Evolutionary conservation across 2,888 invertebrate genomes (phyloP), one percentile per base, ranked within the genome.

Genomic region (Odontomyia ornata): DNA sequence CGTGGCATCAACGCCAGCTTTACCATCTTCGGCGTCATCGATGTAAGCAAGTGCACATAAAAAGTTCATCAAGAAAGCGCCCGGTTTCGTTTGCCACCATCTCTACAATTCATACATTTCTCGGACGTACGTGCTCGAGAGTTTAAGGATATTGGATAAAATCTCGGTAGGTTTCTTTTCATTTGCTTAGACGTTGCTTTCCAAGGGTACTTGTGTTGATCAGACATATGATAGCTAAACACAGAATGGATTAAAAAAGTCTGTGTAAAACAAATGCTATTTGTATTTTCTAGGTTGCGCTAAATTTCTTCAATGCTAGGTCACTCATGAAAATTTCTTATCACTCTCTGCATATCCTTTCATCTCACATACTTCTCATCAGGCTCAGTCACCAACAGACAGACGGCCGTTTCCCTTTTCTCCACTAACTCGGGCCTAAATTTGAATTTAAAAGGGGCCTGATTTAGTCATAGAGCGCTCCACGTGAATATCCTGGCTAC

Each of bases 91-190:
- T 73, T 73, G 73, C 73, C n/a, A 36, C 60, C 73, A 30, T 23
- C 73, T 73, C 60, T 36, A 73, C 69, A 69, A 64, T 69, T 47
- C 69, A 47, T 47, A 69, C 73, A 57, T 36, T 57, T 43, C 57
- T 57, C 60, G 57, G 73, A 73, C 73, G 73, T 36, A 73, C 73
- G 73, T 73, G 73, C 73, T 73, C 43, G 57, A 73, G 57, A 36
- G 60, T 73, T 57, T 57, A 60, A 73, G 73, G 73, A 73, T 73
- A 73, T 27, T 13, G 23, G 73, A 73, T 57, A 23, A 60, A 28
- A 57, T 73, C 69, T 69, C 27, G 47, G 69, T 69, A 69, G 46
- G 69, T 69, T 47, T 1, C 65, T 65, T 69, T 30, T 23, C 46
- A 11, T 69, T 69, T 69, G 69, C 47, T 47, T 46, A 18, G 69